A percentile compares a stretch with the other conserved stretches of the same genome.
These are phyloP conservation scores for Meghimatium bilineatum DNA, from an alignment of 2,888 invertebrate species.

Conservation along the genomic window DNA sequence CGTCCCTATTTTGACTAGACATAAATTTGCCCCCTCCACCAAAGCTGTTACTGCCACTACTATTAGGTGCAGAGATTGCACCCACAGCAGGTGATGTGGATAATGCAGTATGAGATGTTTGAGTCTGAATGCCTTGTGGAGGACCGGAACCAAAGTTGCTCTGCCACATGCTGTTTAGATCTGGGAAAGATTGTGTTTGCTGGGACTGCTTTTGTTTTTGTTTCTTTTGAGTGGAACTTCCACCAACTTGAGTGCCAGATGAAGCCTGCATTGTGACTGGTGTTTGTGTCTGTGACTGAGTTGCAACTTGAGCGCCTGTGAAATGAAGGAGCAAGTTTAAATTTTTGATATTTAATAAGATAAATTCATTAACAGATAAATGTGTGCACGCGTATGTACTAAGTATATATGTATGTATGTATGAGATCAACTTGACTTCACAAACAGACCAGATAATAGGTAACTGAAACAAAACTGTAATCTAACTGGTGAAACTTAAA, in stretches of 20 bases:
- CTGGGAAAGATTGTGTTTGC: slow-evolving; percentile 36
- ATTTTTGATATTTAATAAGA: too few relatives aligned
- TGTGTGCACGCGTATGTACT: too few relatives aligned
- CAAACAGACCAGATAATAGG: too few relatives aligned
- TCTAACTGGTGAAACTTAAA: too few relatives aligned
- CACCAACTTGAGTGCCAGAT: background rate
- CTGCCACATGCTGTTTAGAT: slow-evolving; percentile 49
- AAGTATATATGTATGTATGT: too few relatives aligned
- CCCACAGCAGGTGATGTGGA: slow-evolving; percentile 41
- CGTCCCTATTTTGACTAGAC: background rate
- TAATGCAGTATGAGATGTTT: background rate
- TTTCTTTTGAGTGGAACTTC: background rate
- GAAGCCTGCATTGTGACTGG: background rate
- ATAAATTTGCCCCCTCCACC: slow-evolving; percentile 25
- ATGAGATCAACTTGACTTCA: too few relatives aligned
- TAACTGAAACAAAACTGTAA: too few relatives aligned
- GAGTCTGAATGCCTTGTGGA: background rate
- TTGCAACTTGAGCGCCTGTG: background rate
- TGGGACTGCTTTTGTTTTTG: slow-evolving; percentile 31
- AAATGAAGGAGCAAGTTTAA: background rate
- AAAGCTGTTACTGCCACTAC: slow-evolving; percentile 39
- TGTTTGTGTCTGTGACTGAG: slow-evolving; percentile 3
- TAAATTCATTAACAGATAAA: background rate
- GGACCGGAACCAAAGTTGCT: slow-evolving; percentile 44
- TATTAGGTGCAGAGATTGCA: slow-evolving; percentile 30